Evolutionary conservation across 2,888 invertebrate species (phyloP), one percentile per base, ranked within the genome.

Genomic region (Tridacna gigas): DNA sequence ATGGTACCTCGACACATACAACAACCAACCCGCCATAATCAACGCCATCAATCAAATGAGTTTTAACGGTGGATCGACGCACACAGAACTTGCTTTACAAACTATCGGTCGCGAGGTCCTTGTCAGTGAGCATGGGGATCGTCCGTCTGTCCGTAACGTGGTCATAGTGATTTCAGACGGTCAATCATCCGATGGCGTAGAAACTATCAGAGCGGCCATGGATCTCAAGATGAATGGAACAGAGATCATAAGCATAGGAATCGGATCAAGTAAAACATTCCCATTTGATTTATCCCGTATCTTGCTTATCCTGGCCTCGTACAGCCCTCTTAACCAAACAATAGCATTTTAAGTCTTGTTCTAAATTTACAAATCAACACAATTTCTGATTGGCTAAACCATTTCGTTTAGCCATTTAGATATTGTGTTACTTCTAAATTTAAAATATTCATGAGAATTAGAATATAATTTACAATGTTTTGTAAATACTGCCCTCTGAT

Each of bases 101-200:
- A 65, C 5, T 18, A 26, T 65, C 65, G 65, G 28, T 26, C 25
- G 28, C 65, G 65, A 65, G 9, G 65, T 65, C 25, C 28, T 65
- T 9, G 28, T 26, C 26, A 22, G 12, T 0, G 77, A 45, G 47
- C 82, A 89, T 37, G 93, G 93, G n/a, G 93, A 93, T 83, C 74
- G 92, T 28, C 80, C 86, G 0, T 84, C 80, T 60, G 89, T 90
- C 1, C 89, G 83, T 12, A 92, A 93, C 71, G 77, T 91, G 47
- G 91, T 85, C 22, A 79, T 93, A 13, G 65, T 93, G n/a, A 82
- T 93, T 45, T 92, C 93, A 26, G 93, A 92, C 75, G 90, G 91
- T 37, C 82, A 91, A 28, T 93, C 93, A 20, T 92, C 92, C 82
- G 65, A 79, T 37, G 28, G 69, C 0, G 22, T 26, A 20, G 47